Evolutionary conservation across 2,888 invertebrate genomes (phyloP).

Genomic region (Zele albiditarsus): DNA sequence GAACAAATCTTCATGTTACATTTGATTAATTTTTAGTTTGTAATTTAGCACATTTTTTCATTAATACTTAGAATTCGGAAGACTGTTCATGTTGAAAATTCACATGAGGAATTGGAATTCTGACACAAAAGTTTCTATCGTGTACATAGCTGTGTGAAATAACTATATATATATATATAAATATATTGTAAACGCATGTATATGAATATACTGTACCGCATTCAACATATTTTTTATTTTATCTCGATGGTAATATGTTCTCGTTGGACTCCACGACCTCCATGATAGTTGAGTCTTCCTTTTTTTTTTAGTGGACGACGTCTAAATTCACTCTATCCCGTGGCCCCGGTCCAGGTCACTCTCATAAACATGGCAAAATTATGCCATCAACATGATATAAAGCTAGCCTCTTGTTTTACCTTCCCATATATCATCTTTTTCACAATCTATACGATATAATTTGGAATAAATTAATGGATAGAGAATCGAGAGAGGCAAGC

Average conservation of each 20-base stretch:
- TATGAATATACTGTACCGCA: slow-evolving; percentile 8
- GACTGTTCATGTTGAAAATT: no score
- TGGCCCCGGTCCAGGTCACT: slow-evolving; percentile 35
- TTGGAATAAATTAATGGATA: slow-evolving; percentile 3
- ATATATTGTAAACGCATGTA: neutral
- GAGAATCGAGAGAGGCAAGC: no score
- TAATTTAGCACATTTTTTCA: no score
- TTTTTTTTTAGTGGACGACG: slow-evolving; percentile 2
- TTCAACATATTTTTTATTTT: slow-evolving; percentile 31
- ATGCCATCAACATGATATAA: slow-evolving; percentile 51
- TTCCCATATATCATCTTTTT: neutral
- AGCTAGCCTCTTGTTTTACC: slow-evolving; percentile 33
- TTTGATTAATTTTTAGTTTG: no score
- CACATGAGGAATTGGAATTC: no score
- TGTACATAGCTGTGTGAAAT: neutral
- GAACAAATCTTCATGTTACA: no score
- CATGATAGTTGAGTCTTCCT: slow-evolving; percentile 26
- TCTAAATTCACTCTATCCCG: slow-evolving; percentile 32
- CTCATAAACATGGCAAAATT: slow-evolving; percentile 56
- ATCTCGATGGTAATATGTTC: slow-evolving; percentile 36
- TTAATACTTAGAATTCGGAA: no score
- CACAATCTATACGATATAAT: neutral
- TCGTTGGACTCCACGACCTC: slow-evolving; percentile 30
- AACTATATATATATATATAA: neutral
- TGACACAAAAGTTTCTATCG: no score